Evolutionary conservation across 2,797 vertebrate species (phyloP).

Genomic region (Mus spretus): DNA sequence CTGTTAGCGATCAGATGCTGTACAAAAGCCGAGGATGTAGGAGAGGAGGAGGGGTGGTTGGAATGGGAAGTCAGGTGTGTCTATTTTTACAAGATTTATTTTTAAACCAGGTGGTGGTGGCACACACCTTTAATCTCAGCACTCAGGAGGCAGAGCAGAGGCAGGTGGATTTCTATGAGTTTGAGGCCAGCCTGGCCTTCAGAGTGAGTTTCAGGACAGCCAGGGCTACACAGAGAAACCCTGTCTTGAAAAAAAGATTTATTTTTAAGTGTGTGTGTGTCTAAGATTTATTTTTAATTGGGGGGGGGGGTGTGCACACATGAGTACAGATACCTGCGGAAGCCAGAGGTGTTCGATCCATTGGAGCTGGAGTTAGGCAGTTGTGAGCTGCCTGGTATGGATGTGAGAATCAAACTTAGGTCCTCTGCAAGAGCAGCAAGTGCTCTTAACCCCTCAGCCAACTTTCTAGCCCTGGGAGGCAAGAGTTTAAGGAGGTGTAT

Average conservation of each 20-base stretch:
- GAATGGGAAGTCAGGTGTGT: not conserved
- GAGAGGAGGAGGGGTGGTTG: not conserved
- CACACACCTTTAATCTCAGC: not conserved
- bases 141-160: not conserved
- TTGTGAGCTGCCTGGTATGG: not conserved
- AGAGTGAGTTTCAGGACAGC: not conserved
- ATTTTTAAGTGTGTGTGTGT: not conserved
- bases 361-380: not conserved
- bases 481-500: not conserved
- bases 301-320: not conserved
- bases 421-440: not conserved
- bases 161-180: not conserved
- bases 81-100: not conserved
- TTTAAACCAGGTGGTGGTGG: not conserved
- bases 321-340: not conserved
- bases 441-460: not conserved
- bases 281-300: not conserved
- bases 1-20: not conserved
- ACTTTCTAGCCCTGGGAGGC: not conserved
- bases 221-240: not conserved
- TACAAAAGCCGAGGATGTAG: not conserved
- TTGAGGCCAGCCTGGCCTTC: not conserved
- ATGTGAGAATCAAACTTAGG: not conserved
- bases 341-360: not conserved
- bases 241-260: not conserved